Percentiles rank a stretch among this genome's conserved stretches.
These are phyloP conservation scores for Megalurothrips usitatus DNA, from an alignment of 2,888 invertebrate species.

Conservation along the genomic window DNA sequence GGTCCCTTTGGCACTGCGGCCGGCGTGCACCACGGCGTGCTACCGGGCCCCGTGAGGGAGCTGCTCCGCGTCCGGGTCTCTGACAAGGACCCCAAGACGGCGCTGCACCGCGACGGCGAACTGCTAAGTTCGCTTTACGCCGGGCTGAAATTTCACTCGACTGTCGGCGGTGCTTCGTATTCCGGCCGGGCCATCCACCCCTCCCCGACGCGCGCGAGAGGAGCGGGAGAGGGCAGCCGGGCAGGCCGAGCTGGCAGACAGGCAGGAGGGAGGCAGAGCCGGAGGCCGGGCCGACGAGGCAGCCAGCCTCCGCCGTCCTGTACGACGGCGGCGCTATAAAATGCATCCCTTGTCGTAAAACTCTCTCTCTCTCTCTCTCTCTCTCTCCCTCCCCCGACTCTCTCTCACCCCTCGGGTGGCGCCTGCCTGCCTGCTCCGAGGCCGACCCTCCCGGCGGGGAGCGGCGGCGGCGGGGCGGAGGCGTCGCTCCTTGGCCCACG, in stretches of 20 bases:
- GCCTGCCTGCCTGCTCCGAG: not conserved
- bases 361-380: not conserved
- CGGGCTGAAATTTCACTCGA: constrained; percentile 13
- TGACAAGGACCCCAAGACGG: not conserved
- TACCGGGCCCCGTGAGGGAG: not conserved
- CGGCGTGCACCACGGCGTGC: not conserved
- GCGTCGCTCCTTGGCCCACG: too few relatives aligned
- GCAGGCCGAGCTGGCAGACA: not conserved
- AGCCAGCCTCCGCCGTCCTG: not conserved
- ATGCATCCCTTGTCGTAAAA: constrained; percentile 22
- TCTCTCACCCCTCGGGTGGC: not conserved
- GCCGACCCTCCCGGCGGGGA: too few relatives aligned
- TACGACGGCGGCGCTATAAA: constrained; percentile 8
- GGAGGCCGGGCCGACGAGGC: not conserved
- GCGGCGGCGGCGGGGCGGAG: too few relatives aligned
- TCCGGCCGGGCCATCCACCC: not conserved
- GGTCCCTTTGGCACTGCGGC: not conserved
- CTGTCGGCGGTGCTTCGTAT: constrained; percentile 15
- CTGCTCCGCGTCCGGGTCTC: not conserved
- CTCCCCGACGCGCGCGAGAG: not conserved
- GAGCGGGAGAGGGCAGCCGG: not conserved
- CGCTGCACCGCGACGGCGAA: not conserved
- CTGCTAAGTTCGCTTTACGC: constrained; percentile 19
- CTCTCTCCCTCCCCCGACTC: too few relatives aligned
- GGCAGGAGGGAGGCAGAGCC: not conserved